phyloP scores from a whole-genome alignment of 2,888 invertebrate genomes.

The Agrypnus murinus region DNA sequence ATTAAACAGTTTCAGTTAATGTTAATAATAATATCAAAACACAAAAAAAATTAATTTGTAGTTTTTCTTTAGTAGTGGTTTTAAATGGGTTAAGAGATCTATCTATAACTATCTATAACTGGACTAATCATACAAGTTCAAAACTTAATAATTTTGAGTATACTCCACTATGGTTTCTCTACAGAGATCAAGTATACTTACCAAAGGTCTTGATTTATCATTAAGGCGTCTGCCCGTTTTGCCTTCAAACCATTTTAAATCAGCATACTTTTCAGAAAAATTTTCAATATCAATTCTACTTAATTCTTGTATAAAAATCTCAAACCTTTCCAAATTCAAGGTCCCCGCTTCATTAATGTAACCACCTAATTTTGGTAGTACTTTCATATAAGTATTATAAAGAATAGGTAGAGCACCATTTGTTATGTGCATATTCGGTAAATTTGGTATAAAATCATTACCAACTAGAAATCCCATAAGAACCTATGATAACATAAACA shows the following conservation, averaged over 20 bases:
- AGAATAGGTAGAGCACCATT: constrained; percentile 91
- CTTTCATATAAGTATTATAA: constrained; percentile 90
- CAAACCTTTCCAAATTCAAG: constrained; percentile 88
- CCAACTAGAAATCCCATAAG: constrained; percentile 98
- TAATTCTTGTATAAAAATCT: constrained; percentile 86
- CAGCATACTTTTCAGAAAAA: constrained; percentile 85
- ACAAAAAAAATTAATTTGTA: too few species aligned
- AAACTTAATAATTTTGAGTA: too few species aligned
- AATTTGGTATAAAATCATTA: constrained; percentile 97
- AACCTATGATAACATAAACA: constrained; percentile 70
- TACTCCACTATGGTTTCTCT: too few species aligned
- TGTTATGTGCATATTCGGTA: constrained; percentile 95
- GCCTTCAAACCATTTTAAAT: constrained; percentile 87
- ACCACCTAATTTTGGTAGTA: constrained; percentile 90
- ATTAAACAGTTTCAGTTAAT: too few species aligned
- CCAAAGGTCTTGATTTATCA: constrained; percentile 67
- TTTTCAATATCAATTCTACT: constrained; percentile 83
- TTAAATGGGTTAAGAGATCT: too few species aligned
- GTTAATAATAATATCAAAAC: too few species aligned
- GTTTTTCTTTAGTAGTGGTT: too few species aligned
- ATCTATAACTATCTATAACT: too few species aligned
- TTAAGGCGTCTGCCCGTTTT: constrained; percentile 82
- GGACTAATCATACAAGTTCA: too few species aligned
- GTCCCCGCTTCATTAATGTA: constrained; percentile 95
- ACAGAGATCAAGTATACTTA: too few species aligned